phyloP scores from a whole-genome alignment of 2,888 invertebrate genomes.

The Scaptomyza caliginosa region DNA sequence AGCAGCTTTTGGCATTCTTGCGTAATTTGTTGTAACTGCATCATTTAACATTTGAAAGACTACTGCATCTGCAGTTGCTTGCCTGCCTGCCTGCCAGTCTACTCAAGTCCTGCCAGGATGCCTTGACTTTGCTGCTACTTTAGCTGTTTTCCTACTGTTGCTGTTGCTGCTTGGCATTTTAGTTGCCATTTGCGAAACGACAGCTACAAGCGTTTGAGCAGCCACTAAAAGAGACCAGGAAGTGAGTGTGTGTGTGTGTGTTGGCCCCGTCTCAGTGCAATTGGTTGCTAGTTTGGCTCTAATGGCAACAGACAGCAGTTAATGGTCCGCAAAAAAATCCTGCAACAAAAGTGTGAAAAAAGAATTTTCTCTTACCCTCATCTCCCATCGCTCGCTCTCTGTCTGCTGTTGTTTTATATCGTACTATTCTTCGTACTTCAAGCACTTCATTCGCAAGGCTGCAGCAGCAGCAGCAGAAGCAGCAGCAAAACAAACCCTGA shows the following conservation, averaged over 20 bases:
- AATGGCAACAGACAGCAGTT: conserved; percentile 74
- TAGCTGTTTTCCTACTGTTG: conserved; percentile 1
- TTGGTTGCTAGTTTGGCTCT: conserved; percentile 68
- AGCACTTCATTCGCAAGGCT: conserved; percentile 3
- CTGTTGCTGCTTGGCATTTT: conserved; percentile 50
- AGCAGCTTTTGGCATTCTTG: conserved; percentile 50
- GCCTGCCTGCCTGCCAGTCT: not conserved
- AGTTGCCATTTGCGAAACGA: conserved; percentile 64
- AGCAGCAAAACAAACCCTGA: not conserved
- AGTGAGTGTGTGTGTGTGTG: conserved; percentile 25
- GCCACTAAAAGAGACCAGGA: conserved; percentile 16
- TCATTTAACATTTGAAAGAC: conserved; percentile 74
- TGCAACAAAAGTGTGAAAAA: conserved; percentile 59
- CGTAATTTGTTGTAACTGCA: conserved; percentile 74
- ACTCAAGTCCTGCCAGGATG: conserved; percentile 2
- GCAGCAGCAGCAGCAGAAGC: not conserved
- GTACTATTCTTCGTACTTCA: not conserved
- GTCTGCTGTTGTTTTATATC: conserved; percentile 10
- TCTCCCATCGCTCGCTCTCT: not conserved
- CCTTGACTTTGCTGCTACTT: conserved; percentile 35
- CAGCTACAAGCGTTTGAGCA: conserved; percentile 45
- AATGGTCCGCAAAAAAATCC: conserved; percentile 63
- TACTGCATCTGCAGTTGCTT: conserved; percentile 25
- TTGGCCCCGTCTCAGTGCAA: conserved; percentile 33
- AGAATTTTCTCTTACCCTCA: conserved; percentile 11